Evolutionary conservation across 1,140 invertebrate genomes (phyloP).

Genomic region (Drosophila quadrilineata): DNA sequence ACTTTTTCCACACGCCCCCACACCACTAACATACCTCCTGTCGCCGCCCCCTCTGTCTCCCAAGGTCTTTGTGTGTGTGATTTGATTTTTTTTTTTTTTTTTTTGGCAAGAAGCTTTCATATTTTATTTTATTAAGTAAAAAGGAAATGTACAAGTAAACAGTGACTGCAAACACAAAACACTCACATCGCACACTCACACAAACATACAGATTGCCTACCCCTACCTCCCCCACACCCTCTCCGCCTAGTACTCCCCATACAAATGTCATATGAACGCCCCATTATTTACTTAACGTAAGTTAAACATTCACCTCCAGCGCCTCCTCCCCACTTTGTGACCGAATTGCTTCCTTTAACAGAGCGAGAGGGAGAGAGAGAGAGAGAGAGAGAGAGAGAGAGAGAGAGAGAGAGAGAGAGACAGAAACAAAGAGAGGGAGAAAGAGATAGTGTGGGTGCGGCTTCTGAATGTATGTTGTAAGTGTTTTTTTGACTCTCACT

Average conservation of each 20-base stretch:
- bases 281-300: slow-evolving; percentile 79
- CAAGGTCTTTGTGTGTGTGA: not conserved
- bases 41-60: not conserved
- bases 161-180: slow-evolving; percentile 58
- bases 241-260: slow-evolving; percentile 17
- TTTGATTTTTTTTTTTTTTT: slow-evolving; percentile 41
- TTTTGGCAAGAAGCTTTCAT: slow-evolving; percentile 52
- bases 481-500: too few relatives aligned
- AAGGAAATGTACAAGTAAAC: slow-evolving; percentile 70
- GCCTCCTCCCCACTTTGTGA: slow-evolving; percentile 12
- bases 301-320: slow-evolving; percentile 62
- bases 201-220: not conserved
- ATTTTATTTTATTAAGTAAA: slow-evolving; percentile 76
- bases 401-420: too few relatives aligned
- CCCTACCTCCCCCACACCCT: not conserved
- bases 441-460: too few relatives aligned
- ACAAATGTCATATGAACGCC: slow-evolving; percentile 71
- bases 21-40: too few relatives aligned
- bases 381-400: too few relatives aligned
- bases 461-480: too few relatives aligned
- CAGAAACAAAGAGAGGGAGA: too few relatives aligned
- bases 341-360: slow-evolving; percentile 30
- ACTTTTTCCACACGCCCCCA: too few relatives aligned
- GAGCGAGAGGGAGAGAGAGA: too few relatives aligned
- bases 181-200: slow-evolving; percentile 17